Base-by-base conservation (phyloP, 2,113 vertebrate genomes). In the Barnardius zonarius region DNA sequence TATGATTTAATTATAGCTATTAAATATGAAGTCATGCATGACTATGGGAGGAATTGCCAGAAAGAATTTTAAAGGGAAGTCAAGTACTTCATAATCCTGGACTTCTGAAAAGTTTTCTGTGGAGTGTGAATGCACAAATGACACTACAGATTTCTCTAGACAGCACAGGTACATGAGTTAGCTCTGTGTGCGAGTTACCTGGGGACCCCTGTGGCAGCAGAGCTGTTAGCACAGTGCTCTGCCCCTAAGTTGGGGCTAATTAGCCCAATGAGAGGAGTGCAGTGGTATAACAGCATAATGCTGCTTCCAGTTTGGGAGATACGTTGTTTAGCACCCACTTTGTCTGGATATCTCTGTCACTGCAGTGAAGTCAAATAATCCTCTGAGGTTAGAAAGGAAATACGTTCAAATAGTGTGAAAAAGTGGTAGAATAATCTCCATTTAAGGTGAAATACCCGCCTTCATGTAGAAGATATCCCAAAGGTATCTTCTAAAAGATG, bases 1-100 rank as follows among this genome's bases (percentile, higher is more conserved):
- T 51, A 86, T 52, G 4, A 89, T 75, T 93, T 95, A 93, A 84
- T 93, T 64, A 82, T n/a, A 91, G 51, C 48, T 92, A 87, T 93
- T 95, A 92, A 91, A 82, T 75, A 76, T 68, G 89, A 89, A 95
- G 77, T 83, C 83, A 92, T 7, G 8, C 14, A 44, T 84, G 43
- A 89, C 55, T 92, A 93, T 44, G 72, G 52, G 39, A 84, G 27
- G 35, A 95, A 68, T 39, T 86, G 52, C 33, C 73, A 94, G 51
- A 51, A 80, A 86, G 43, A 82, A 68, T 72, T 92, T 90, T 51
- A 91, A 78, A 89, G 46, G 48, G 44, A 95, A 84, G 55, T 16
- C 69, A 78, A 81, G 12, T 24, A 67, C n/a, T 94, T 93, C 10
- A 59, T 70, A 54, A 83, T 78, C 25, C 37, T 19, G 43, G 37